Evolutionary conservation across 2,888 invertebrate genomes (phyloP).

Genomic region (Cepaea hortensis): DNA sequence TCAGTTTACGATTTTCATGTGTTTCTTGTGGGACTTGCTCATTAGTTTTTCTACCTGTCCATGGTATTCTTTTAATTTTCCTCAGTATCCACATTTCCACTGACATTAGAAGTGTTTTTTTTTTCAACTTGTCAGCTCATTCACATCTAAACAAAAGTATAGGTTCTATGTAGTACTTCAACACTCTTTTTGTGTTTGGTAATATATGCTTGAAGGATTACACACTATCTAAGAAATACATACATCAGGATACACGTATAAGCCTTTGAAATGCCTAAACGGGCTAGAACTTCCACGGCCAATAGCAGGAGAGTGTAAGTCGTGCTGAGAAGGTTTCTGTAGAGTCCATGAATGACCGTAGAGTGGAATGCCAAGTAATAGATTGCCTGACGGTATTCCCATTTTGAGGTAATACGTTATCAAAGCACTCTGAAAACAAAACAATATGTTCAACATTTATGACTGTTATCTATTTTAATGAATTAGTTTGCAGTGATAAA

Average conservation of each 20-base stretch:
- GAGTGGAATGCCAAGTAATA: constrained; percentile 65
- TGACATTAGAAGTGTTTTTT: too few relatives aligned
- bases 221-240: not conserved
- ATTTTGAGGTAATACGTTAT: constrained; percentile 46
- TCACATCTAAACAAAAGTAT: too few relatives aligned
- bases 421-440: constrained; percentile 49
- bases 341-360: constrained; percentile 67
- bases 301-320: constrained; percentile 56
- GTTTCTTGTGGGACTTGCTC: too few relatives aligned
- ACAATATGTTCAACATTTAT: not conserved
- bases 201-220: too few relatives aligned
- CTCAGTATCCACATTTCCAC: too few relatives aligned
- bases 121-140: too few relatives aligned
- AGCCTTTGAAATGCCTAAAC: constrained; percentile 39
- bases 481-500: too few relatives aligned
- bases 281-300: constrained; percentile 53
- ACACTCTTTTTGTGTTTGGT: too few relatives aligned
- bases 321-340: constrained; percentile 46
- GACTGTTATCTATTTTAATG: not conserved
- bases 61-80: too few relatives aligned
- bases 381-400: constrained; percentile 60
- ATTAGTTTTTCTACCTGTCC: too few relatives aligned
- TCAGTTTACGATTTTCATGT: too few relatives aligned
- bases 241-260: constrained; percentile 55
- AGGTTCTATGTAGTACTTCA: too few relatives aligned